These are phyloP conservation scores for Pomatostomus ruficeps DNA, from an alignment of 2,113 vertebrate genomes.

Conservation along the genomic window DNA sequence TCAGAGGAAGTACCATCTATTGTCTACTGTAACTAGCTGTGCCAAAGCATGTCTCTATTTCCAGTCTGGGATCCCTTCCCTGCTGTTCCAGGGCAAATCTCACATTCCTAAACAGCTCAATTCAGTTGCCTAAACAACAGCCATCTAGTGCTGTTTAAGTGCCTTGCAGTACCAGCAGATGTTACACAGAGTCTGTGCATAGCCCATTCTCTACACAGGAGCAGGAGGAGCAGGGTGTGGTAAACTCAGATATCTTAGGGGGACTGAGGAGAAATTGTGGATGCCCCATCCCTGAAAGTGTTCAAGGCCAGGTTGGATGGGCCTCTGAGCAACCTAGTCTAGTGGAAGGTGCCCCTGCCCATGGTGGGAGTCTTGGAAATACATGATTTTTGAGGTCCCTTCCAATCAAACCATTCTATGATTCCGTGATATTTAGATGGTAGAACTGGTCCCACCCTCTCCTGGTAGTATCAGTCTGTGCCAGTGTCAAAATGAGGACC, in stretches of 20 bases:
- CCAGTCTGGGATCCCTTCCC: background rate
- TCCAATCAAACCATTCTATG: background rate
- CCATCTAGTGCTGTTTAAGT: background rate
- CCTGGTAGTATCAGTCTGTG: background rate
- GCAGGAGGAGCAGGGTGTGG: background rate
- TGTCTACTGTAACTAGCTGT: background rate
- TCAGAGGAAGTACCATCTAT: background rate
- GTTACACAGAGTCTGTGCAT: background rate
- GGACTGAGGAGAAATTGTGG: background rate
- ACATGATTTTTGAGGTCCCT: background rate
- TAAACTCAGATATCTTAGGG: background rate
- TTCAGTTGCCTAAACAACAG: background rate
- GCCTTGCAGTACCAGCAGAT: background rate
- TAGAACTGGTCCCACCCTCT: background rate
- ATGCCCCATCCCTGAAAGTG: background rate
- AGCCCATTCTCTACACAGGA: background rate
- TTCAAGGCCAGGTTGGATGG: background rate
- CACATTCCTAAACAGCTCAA: background rate
- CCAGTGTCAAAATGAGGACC: background rate
- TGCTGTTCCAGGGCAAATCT: background rate
- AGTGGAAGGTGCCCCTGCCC: background rate
- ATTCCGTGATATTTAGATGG: background rate
- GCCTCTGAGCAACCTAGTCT: background rate
- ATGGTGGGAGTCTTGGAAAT: background rate
- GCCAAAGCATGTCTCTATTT: background rate